These are phyloP conservation scores for Spinibarbus caldwelli DNA, from an alignment of 2,797 vertebrate genomes.

Conservation along the genomic window DNA sequence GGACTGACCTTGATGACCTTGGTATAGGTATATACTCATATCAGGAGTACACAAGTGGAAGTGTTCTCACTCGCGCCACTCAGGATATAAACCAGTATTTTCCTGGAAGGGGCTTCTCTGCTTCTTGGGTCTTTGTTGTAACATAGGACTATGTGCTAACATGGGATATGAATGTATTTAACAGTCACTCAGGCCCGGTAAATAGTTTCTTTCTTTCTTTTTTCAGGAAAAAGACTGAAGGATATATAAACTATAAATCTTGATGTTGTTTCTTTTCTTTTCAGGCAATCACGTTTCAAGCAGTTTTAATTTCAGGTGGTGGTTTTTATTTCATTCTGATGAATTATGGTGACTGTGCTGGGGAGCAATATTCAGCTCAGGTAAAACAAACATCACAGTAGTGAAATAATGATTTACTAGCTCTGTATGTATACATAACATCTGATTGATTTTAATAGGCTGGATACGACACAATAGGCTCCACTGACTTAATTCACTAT, in stretches of 20 bases:
- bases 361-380: rapidly evolving
- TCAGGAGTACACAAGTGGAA: conserved; percentile 1
- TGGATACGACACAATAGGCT: conserved; percentile 2
- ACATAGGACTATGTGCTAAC: conserved; percentile 19
- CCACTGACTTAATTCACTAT: not conserved
- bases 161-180: not conserved
- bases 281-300: conserved; percentile 5
- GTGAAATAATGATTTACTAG: not conserved
- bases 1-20: not conserved
- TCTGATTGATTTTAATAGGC: not conserved
- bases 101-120: not conserved
- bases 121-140: conserved; percentile 35
- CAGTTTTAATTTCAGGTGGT: too few species aligned
- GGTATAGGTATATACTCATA: not conserved
- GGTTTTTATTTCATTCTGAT: conserved; percentile 27
- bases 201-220: not conserved
- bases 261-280: not conserved
- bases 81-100: conserved; percentile 18
- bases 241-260: not conserved
- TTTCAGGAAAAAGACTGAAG: not conserved
- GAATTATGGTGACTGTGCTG: conserved; percentile 18
- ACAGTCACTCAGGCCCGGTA: not conserved
- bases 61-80: not conserved
- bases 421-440: not conserved
- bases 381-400: not conserved